phyloP scores from a whole-genome alignment of 2,113 vertebrate genomes.

The Saimiri boliviensis region DNA sequence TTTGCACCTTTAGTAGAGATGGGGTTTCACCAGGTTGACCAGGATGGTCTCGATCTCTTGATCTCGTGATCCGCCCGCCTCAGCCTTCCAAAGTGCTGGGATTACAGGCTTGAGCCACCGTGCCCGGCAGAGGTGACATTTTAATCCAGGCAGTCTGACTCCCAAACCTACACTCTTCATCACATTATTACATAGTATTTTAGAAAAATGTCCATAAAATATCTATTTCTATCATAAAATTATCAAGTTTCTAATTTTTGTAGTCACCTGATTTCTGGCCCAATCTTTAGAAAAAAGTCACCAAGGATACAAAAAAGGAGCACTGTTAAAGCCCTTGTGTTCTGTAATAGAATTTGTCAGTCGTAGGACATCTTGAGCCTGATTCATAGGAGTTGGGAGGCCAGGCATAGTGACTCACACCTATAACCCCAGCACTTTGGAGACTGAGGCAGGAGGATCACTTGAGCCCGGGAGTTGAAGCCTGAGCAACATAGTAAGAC shows the following conservation, averaged over 20 bases:
- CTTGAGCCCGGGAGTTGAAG: background rate
- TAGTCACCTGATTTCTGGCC: background rate
- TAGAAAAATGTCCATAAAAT: background rate
- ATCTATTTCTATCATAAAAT: background rate
- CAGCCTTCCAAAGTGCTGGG: no score
- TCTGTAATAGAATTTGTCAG: background rate
- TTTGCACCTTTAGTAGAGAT: no score
- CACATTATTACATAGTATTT: background rate
- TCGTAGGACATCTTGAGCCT: background rate
- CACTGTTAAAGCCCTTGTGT: background rate
- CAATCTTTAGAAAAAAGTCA: background rate
- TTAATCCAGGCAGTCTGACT: background rate
- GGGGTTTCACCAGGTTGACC: no score
- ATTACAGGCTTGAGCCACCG: no score
- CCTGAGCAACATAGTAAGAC: background rate
- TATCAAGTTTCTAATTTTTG: slow-evolving; percentile 5
- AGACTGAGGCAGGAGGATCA: background rate
- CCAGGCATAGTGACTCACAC: background rate
- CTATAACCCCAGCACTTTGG: background rate
- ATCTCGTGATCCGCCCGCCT: no score
- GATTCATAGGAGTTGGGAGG: background rate
- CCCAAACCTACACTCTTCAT: background rate
- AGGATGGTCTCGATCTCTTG: no score
- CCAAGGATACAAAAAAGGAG: background rate
- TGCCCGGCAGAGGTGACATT: background rate